phyloP scores from a whole-genome alignment of 1,140 invertebrate species.

The Calephelis nemesis region DNA sequence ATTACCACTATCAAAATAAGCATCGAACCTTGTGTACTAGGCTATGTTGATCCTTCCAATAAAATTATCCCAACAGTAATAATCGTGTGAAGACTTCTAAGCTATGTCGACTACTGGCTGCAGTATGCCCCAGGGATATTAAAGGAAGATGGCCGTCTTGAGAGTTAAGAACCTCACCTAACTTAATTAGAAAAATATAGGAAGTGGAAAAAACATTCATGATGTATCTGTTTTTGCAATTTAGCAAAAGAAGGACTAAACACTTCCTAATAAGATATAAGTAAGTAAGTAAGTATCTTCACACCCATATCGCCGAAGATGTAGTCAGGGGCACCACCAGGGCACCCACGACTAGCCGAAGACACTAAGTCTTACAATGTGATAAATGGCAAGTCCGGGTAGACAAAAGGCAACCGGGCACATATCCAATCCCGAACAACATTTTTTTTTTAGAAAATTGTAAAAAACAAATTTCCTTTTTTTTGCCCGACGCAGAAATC shows the following conservation, averaged over 20 bases:
- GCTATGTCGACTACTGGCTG: neutral
- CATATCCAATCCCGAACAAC: too few species aligned
- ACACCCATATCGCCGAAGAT: neutral
- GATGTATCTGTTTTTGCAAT: neutral
- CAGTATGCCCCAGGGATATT: slow-evolving; percentile 1
- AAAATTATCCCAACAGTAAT: too few species aligned
- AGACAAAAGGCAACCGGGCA: neutral
- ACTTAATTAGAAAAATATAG: slow-evolving; percentile 8
- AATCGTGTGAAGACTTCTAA: neutral
- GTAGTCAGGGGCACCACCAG: neutral
- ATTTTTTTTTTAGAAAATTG: neutral
- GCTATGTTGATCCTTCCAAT: too few species aligned
- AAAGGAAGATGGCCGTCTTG: neutral
- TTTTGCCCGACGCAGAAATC: too few species aligned
- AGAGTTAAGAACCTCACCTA: neutral
- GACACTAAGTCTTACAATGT: neutral
- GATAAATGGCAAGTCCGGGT: neutral
- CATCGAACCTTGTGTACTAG: too few species aligned
- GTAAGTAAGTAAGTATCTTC: neutral
- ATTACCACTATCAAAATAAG: too few species aligned
- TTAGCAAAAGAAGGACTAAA: too few species aligned
- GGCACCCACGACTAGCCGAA: neutral
- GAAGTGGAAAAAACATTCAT: neutral
- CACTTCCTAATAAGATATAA: neutral
- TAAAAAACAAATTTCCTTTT: too few species aligned